Evolutionary conservation across 2,113 vertebrate genomes (phyloP).

Genomic region (Larimichthys crocea): DNA sequence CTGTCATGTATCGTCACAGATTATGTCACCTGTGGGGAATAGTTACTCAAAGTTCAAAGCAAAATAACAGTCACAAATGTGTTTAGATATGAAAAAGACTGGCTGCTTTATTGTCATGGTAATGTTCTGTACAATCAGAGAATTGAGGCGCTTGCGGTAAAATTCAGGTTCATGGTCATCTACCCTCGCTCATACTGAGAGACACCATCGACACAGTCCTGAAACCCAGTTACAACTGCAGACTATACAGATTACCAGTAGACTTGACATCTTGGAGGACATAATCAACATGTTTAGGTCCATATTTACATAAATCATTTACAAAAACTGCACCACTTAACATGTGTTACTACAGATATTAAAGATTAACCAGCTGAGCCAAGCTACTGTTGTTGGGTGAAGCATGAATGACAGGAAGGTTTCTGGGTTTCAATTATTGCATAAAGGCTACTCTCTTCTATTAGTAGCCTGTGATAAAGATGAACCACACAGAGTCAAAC

Average conservation of each 20-base stretch:
- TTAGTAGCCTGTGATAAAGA: constrained; percentile 5
- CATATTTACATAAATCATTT: constrained; percentile 74
- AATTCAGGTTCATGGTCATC: constrained; percentile 24
- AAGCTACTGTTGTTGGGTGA: constrained; percentile 10
- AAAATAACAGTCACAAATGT: background rate
- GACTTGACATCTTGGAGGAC: constrained; percentile 10
- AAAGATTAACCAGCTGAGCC: constrained; percentile 31
- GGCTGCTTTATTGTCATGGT: constrained; percentile 75
- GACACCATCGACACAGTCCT: constrained; percentile 53
- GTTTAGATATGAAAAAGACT: constrained; percentile 67
- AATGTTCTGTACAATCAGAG: constrained; percentile 76
- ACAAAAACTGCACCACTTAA: constrained; percentile 53
- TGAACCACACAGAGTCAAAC: constrained; percentile 27
- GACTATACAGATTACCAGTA: constrained; percentile 38
- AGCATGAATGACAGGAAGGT: constrained; percentile 7
- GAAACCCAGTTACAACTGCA: constrained; percentile 12
- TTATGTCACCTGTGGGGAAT: too few species aligned
- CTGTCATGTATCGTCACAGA: background rate
- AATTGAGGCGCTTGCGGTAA: constrained; percentile 77
- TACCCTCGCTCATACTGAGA: constrained; percentile 63
- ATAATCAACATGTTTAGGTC: constrained; percentile 28
- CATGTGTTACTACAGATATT: constrained; percentile 39
- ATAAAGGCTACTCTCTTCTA: background rate
- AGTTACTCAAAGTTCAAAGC: background rate
- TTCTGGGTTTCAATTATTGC: constrained; percentile 42